Conservation (phyloP, 1,140 invertebrate species). For the Drosophila pallidifrons region DNA sequence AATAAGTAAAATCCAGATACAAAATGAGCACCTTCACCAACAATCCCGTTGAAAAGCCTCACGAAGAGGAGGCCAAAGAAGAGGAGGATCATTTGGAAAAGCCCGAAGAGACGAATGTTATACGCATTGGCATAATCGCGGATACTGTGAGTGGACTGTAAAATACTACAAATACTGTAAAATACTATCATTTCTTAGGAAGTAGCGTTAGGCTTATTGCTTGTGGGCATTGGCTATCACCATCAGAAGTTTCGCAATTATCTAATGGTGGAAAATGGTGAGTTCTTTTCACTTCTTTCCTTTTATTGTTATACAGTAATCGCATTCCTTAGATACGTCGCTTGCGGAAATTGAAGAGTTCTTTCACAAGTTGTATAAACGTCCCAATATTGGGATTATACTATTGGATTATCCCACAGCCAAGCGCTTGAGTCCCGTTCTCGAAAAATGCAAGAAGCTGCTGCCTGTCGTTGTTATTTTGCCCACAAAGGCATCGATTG, state of each 20-base stretch:
- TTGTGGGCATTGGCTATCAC: slow-evolving; percentile 55
- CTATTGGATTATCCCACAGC: slow-evolving; percentile 41
- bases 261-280: slow-evolving; percentile 54
- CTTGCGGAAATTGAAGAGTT: slow-evolving; percentile 47
- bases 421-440: slow-evolving; percentile 22
- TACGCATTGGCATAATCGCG: slow-evolving; percentile 55
- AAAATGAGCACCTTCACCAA: slow-evolving; percentile 8
- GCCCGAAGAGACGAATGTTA: slow-evolving; percentile 37
- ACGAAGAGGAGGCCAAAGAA: not conserved
- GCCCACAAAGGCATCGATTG: slow-evolving; percentile 47
- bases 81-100: not conserved
- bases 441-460: slow-evolving; percentile 43
- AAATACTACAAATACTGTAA: not conserved
- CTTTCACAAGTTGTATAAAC: slow-evolving; percentile 34
- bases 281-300: not conserved
- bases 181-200: slow-evolving; percentile 31
- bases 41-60: too few relatives aligned
- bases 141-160: slow-evolving; percentile 43
- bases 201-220: slow-evolving; percentile 49
- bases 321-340: slow-evolving; percentile 17
- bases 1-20: slow-evolving; percentile 21
- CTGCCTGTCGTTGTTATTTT: slow-evolving; percentile 49
- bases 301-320: not conserved
- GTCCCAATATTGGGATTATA: slow-evolving; percentile 51
- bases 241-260: slow-evolving; percentile 49